phyloP scores from a whole-genome alignment of 2,113 vertebrate species.

The Ictalurus furcatus region DNA sequence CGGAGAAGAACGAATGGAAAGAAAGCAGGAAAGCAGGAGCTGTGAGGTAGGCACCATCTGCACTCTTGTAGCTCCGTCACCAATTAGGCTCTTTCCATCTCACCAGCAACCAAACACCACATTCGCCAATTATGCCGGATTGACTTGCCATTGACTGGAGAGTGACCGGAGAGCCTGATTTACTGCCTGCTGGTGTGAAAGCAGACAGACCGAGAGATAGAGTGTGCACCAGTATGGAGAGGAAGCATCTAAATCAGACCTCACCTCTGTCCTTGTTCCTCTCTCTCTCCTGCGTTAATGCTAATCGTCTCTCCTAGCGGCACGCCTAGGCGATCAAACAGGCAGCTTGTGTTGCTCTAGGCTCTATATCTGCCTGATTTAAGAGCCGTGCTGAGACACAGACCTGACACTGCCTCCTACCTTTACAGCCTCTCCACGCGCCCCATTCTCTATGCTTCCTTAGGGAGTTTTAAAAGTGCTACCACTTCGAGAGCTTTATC shows the following conservation, averaged over 20 bases:
- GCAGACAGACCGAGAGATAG: constrained; percentile 49
- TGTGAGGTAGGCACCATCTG: constrained; percentile 21
- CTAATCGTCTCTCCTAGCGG: constrained; percentile 59
- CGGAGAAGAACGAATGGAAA: neutral
- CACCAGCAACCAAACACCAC: constrained; percentile 62
- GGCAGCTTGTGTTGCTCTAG: constrained; percentile 1
- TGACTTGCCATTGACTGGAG: constrained; percentile 72
- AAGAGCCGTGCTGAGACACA: constrained; percentile 54
- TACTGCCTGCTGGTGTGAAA: constrained; percentile 68
- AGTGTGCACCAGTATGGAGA: constrained; percentile 35
- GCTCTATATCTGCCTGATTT: constrained; percentile 67
- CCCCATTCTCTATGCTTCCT: neutral
- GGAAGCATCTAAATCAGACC: constrained; percentile 72
- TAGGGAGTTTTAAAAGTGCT: constrained; percentile 16
- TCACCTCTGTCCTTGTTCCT: constrained; percentile 24
- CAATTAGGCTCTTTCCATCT: constrained; percentile 73
- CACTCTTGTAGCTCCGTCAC: constrained; percentile 63
- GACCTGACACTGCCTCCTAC: constrained; percentile 66
- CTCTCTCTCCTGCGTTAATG: constrained; percentile 52
- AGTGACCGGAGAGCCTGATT: constrained; percentile 77
- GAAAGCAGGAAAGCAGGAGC: neutral
- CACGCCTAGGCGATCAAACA: constrained; percentile 42
- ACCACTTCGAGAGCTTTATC: constrained; percentile 12
- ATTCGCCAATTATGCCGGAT: constrained; percentile 73
- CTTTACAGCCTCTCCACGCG: constrained; percentile 18